Base-by-base conservation (phyloP, 2,888 invertebrate species). In the Psylliodes chrysocephalus region DNA sequence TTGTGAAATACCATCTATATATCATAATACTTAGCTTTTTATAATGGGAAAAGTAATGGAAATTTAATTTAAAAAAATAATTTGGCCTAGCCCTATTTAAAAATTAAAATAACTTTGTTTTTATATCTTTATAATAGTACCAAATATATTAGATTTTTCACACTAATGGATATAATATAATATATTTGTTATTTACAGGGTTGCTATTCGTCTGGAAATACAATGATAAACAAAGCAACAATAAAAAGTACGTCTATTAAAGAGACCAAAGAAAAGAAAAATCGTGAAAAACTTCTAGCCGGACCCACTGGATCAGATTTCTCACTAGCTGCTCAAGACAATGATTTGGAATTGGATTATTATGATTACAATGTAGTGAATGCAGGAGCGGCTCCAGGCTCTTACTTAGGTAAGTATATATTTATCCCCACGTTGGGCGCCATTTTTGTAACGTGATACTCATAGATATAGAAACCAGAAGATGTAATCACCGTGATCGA, bases 341-440 rank as follows among this genome's bases (percentile, higher is more conserved):
- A 86, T 46, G 94, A 94, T 75, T 85, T 94, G 76, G 94, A 94
- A 81, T 85, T 94, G 69, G 94, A 94, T 79, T 94, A 94, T 76
- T 94, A 94, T 77, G 94, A 94, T 78, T 94, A 94, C 75, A 93
- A 94, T 83, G 94, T 94, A 5, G 90, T 91, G 52, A 94, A 94
- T 78, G 88, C 89, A 0, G 91, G 91, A 64, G 92, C 92, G 6
- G 93, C 91, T 10, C 94, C 94, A 1, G 94, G 94, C 15, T 94
- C 93, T 0, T 94, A 93, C 77, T 82, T 94, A 61, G 74, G 74
- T 72, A 60, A 64, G 22, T 54, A 18, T 6, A 22, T 6, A n/a
- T n/a, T n/a, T n/a, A n/a, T n/a, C n/a, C n/a, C n/a, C n/a, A n/a
- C n/a, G n/a, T n/a, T n/a, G n/a, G n/a, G n/a, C n/a, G n/a, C n/a